phyloP scores from a whole-genome alignment of 2,113 vertebrate genomes.

The Potamarius usumacintae region DNA sequence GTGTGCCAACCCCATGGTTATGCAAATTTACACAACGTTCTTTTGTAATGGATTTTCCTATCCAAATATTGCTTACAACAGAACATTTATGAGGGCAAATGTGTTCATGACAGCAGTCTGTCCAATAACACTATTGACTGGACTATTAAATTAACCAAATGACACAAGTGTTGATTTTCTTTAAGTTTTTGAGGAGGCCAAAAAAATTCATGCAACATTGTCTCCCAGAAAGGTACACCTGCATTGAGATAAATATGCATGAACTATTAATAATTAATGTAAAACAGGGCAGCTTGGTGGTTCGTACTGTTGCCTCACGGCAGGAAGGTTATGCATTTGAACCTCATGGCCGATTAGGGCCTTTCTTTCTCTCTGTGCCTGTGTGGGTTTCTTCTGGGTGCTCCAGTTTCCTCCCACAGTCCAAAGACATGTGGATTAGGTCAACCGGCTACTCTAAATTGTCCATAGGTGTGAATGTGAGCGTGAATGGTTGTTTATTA shows the following conservation, averaged over 20 bases:
- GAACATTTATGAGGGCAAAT: slow-evolving; percentile 7
- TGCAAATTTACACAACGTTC: slow-evolving; percentile 35
- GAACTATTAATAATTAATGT: neutral
- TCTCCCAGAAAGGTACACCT: neutral
- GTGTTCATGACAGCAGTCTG: slow-evolving; percentile 6
- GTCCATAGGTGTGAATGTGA: too few relatives aligned
- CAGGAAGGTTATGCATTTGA: too few relatives aligned
- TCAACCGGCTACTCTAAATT: too few relatives aligned
- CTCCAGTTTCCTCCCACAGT: too few relatives aligned
- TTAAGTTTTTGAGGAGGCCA: slow-evolving; percentile 33
- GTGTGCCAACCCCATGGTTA: slow-evolving; percentile 42
- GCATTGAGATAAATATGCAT: neutral
- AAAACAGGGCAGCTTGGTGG: neutral
- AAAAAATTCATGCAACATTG: neutral
- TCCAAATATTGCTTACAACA: slow-evolving; percentile 36
- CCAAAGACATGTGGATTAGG: too few relatives aligned
- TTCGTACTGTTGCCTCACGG: too few relatives aligned
- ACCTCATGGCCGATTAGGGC: too few relatives aligned
- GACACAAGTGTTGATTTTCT: slow-evolving; percentile 45
- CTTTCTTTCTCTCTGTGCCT: too few relatives aligned
- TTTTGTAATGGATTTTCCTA: slow-evolving; percentile 43
- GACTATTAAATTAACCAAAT: slow-evolving; percentile 50
- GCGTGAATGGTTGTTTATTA: too few relatives aligned
- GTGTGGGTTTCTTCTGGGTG: too few relatives aligned
- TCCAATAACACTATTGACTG: slow-evolving; percentile 37